Base-by-base conservation (phyloP, 2,113 vertebrate genomes). In the Gasterosteus nipponicus region DNA sequence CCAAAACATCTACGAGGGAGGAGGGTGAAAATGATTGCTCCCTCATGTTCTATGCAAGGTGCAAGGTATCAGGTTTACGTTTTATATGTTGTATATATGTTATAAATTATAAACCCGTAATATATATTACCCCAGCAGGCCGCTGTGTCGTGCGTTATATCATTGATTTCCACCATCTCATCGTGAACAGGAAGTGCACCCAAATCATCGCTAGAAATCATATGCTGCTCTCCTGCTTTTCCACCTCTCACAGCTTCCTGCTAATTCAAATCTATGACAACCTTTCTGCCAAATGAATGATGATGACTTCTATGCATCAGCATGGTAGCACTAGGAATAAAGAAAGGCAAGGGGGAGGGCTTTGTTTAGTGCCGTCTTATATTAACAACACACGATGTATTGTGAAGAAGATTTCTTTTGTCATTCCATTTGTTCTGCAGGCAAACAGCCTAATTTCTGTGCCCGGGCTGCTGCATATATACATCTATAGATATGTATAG, bases 341-440 rank as follows among this genome's bases (percentile, higher is more conserved):
- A 73, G 59, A 74, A 82, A 81, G 22, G 53, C 69, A 60, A 80
- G 54, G 66, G 80, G 60, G 49, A 77, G 65, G 63, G 72, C 77
- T 78, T 42, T 53, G 89, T 93, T 92, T 92, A 91, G 90, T 92
- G 90, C 91, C 92, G 69, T 77, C 85, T 90, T 87, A 84, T 87
- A 92, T 93, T 93, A 92, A 89, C 91, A 86, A 75, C 85, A 86
- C 85, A 85, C 89, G 83, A 86, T 83, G 77, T 81, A 87, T 83
- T 77, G 81, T 62, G 69, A 73, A 79, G 89, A 89, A 92, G 89
- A 93, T 93, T 91, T 86, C 81, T 91, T 92, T 91, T 93, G 91
- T 92, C 89, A 90, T 92, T 91, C 89, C 91, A 93, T 92, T 93
- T 92, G 92, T 92, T 93, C 91, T 91, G 85, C 86, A 75, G 85